Evolutionary conservation across 30 jellyfish, hydroid and myxozoan genomes (phyloP).

Genomic region (Pseudorhiza aurosa): DNA sequence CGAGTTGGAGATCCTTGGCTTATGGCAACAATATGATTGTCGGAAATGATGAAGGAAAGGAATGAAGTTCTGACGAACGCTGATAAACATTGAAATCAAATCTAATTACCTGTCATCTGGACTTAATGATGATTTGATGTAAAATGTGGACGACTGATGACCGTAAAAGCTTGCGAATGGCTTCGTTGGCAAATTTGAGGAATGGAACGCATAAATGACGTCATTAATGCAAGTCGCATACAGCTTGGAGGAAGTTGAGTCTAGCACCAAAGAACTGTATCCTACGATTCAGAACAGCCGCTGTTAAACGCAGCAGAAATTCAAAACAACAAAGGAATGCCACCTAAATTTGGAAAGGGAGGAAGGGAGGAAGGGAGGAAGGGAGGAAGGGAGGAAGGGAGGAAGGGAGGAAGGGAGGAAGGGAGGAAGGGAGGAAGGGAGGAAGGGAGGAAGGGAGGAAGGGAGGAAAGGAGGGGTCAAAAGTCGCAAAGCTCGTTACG

Average conservation of each 20-base stretch:
- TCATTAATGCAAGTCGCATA: constrained; percentile 96
- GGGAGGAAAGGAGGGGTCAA: neutral
- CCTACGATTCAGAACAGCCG: no score
- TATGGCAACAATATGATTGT: no score
- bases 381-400: neutral
- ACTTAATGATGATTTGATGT: constrained; percentile 92
- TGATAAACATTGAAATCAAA: no score
- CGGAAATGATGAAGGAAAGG: no score
- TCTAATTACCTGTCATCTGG: constrained; percentile 94
- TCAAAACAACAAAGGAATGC: no score
- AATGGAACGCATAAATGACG: constrained; percentile 76
- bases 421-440: neutral
- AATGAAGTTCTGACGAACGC: no score
- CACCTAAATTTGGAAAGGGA: no score
- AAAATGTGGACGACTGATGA: constrained; percentile 88
- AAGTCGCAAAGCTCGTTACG: no score
- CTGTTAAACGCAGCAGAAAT: no score
- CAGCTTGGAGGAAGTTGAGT: constrained; percentile 79
- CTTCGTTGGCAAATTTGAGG: constrained; percentile 60
- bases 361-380: neutral
- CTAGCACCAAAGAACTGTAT: constrained; percentile 81
- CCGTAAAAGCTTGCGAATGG: constrained; percentile 88
- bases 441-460: neutral
- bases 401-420: neutral
- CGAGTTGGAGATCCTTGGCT: no score